Base-by-base conservation (phyloP, 2,113 vertebrate species). In the Barnardius zonarius region DNA sequence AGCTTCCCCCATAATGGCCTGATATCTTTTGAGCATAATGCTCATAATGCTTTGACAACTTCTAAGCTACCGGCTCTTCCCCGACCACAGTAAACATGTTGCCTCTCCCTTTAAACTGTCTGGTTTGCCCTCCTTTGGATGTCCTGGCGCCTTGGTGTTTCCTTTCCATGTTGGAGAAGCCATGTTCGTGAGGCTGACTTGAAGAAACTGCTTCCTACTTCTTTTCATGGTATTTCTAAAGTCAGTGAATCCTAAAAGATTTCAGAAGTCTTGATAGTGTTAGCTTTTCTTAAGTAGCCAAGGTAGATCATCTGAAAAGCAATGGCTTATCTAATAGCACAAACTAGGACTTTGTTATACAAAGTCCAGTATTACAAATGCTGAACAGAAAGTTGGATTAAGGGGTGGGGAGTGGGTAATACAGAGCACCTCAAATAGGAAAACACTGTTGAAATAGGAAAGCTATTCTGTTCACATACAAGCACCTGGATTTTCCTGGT, bases 331-430 rank as follows among this genome's bases (percentile, higher is more conserved):
- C 8, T 55, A 41, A n/a, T n/a, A 82, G 7, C 25, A 76, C 20
- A 35, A 17, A 44, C 17, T 67, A 77, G 31, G 14, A 43, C 15
- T 91, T 82, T 31, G 4, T 49, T 35, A 16, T 20, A 9, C n/a
- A 5, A 92, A 48, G 14, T 52, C 14, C 28, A 17, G 22, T 64
- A 35, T 81, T 83, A 25, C 20, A 55, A 74, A 67, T 44, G 33
- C 43, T n/a, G 55, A 67, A 62, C 25, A 73, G 24, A 73, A 74
- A 77, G 11, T 10, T 4, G 2, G 9, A 25, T 55, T 61, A 25
- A 61, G 30, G 25, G 4, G 7, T 20, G 2, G 13, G 2, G 23
- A 13, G 4, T 4, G 3, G 19, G 23, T 5, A 77, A 55, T 30
- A 66, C 9, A 74, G 14, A 81, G 5, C 16, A 70, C 31, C 27